Conservation (phyloP, 2,797 vertebrate species). For the Apogon hyalosoma region DNA sequence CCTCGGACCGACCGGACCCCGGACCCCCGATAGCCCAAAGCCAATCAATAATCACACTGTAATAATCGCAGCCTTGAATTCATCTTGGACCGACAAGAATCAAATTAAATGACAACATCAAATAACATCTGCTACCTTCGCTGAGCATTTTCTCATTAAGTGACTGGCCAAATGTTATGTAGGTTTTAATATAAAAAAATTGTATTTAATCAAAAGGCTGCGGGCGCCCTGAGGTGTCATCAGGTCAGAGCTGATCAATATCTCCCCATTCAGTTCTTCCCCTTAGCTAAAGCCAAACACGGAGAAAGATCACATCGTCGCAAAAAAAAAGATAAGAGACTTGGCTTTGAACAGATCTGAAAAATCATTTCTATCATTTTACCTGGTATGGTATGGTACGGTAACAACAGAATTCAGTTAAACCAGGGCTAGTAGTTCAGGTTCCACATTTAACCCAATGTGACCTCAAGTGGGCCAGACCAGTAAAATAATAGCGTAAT, state of each 20-base stretch:
- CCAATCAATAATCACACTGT: conserved; percentile 25
- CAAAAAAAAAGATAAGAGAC: background rate
- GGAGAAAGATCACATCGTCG: background rate
- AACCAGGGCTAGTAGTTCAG: no score
- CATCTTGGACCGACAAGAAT: conserved; percentile 21
- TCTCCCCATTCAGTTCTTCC: conserved; percentile 3
- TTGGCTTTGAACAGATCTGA: no score
- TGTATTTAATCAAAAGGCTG: conserved; percentile 13
- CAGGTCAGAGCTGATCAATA: conserved; percentile 29
- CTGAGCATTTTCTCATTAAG: conserved; percentile 31
- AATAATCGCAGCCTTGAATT: conserved; percentile 31
- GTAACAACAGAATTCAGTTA: no score
- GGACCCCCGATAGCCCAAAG: background rate
- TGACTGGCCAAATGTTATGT: conserved; percentile 16
- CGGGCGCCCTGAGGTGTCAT: conserved; percentile 17
- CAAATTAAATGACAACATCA: conserved; percentile 28
- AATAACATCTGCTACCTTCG: conserved; percentile 20
- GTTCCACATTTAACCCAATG: no score
- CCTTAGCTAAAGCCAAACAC: background rate
- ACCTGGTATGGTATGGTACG: no score
- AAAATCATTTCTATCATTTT: no score
- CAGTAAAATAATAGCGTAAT: no score
- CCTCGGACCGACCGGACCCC: no score
- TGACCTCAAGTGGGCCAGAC: no score
- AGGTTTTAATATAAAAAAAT: conserved; percentile 42